Percentiles rank a stretch among this genome's conserved stretches.
phyloP scores from a whole-genome alignment of 2,113 vertebrate genomes.

The Hippolais icterina region DNA sequence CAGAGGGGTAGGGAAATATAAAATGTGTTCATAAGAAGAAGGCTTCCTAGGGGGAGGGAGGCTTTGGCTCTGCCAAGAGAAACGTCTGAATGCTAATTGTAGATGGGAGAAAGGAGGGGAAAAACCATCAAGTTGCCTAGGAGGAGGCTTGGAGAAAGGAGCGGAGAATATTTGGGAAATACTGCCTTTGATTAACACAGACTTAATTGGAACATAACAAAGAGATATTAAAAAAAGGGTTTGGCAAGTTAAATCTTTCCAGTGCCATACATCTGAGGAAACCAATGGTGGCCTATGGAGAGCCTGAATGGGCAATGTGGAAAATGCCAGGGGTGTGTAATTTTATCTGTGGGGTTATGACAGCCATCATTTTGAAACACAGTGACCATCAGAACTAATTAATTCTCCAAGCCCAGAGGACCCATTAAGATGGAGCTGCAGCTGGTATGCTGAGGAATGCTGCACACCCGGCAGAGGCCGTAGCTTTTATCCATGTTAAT shows the following conservation, averaged over 20 bases:
- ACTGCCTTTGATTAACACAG: slow-evolving; percentile 54
- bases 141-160: not conserved
- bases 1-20: slow-evolving; percentile 20
- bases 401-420: slow-evolving; percentile 56
- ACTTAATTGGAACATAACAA: slow-evolving; percentile 53
- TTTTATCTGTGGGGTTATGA: slow-evolving; percentile 49
- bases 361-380: slow-evolving; percentile 46
- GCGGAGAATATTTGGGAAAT: slow-evolving; percentile 42
- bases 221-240: not conserved
- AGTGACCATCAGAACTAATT: slow-evolving; percentile 66
- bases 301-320: slow-evolving; percentile 30
- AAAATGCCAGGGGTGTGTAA: slow-evolving; percentile 35
- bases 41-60: slow-evolving; percentile 23
- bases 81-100: slow-evolving; percentile 53
- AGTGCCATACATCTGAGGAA: slow-evolving; percentile 5
- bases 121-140: slow-evolving; percentile 12
- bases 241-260: slow-evolving; percentile 42
- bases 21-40: slow-evolving; percentile 46
- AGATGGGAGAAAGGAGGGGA: slow-evolving; percentile 24
- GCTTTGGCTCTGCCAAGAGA: slow-evolving; percentile 28
- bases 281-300: not conserved
- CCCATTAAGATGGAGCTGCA: slow-evolving; percentile 37
- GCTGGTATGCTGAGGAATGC: slow-evolving; percentile 75
- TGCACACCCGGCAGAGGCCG: not conserved
- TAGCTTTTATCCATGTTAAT: slow-evolving; percentile 58